Evolutionary conservation across 2,113 vertebrate species (phyloP).

Genomic region (Ondatra zibethicus): DNA sequence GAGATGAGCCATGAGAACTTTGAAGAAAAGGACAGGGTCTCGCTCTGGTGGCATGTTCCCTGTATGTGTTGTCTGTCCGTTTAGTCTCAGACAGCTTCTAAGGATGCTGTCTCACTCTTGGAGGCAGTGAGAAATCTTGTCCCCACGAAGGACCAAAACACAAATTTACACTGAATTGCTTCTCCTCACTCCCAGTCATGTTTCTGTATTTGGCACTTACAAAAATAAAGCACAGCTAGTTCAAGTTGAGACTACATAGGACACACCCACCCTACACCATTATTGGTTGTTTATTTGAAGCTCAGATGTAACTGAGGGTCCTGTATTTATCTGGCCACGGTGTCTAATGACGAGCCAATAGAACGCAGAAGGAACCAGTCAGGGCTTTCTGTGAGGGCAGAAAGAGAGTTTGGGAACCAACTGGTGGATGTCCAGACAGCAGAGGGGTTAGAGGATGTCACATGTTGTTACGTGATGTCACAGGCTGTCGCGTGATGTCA

Average conservation of each 20-base stretch:
- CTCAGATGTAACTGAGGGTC: background rate
- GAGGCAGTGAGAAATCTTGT: background rate
- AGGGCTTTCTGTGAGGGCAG: background rate
- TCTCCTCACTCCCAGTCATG: background rate
- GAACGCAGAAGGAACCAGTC: background rate
- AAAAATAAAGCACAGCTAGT: background rate
- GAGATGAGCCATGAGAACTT: background rate
- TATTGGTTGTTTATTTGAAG: background rate
- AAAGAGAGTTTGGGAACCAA: background rate
- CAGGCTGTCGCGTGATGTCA: background rate
- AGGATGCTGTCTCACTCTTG: background rate
- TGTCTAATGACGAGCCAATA: background rate
- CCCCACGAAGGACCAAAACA: background rate
- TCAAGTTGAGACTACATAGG: background rate
- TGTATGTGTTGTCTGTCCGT: fast-evolving
- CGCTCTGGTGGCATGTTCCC: too few species aligned
- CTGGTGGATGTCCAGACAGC: background rate
- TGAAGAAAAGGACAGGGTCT: background rate
- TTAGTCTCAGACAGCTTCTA: background rate
- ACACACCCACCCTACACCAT: background rate
- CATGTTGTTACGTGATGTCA: too few species aligned
- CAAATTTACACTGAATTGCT: background rate
- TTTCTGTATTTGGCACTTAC: background rate
- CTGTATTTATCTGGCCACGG: background rate
- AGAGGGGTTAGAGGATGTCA: background rate